phyloP scores from a whole-genome alignment of 2,797 vertebrate species.

The Galaxias olidus region DNA sequence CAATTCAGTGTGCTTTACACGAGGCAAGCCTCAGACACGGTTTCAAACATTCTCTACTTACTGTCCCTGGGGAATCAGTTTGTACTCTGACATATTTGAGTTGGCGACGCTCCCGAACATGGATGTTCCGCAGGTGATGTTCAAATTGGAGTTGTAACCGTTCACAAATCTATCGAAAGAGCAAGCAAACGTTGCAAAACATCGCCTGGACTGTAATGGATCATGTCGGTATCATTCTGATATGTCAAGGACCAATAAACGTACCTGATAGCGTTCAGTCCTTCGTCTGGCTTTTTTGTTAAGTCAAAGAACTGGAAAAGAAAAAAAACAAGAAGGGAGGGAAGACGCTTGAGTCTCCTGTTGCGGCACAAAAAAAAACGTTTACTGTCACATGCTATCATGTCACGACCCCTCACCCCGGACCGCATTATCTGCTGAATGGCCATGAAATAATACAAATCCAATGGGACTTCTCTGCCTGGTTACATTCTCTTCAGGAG shows the following conservation, averaged over 20 bases:
- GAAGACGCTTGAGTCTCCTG: too few relatives aligned
- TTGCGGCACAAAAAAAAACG: background rate
- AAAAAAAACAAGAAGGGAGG: background rate
- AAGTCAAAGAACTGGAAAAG: slow-evolving; percentile 56
- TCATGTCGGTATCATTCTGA: background rate
- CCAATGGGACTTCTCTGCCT: too few relatives aligned
- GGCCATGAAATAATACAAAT: too few relatives aligned
- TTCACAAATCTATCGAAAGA: slow-evolving; percentile 81
- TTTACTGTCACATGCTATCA: too few relatives aligned
- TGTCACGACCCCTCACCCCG: too few relatives aligned
- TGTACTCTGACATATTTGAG: slow-evolving; percentile 67
- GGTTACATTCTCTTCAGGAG: background rate
- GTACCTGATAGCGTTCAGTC: slow-evolving; percentile 84
- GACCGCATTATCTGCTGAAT: too few relatives aligned
- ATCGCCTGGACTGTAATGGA: too few relatives aligned
- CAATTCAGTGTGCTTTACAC: too few relatives aligned
- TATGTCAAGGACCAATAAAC: slow-evolving; percentile 11
- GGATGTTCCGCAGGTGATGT: slow-evolving; percentile 34
- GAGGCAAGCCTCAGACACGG: too few relatives aligned
- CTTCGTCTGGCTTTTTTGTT: slow-evolving; percentile 78
- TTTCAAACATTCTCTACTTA: slow-evolving; percentile 66
- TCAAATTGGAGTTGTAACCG: slow-evolving; percentile 21
- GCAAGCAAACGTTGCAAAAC: background rate
- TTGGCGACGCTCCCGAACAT: rapidly evolving
- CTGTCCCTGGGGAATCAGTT: slow-evolving; percentile 60